A percentile compares a stretch with the other conserved stretches of the same genome.
phyloP scores from a whole-genome alignment of 2,888 invertebrate genomes.

The Melanophora roralis region DNA sequence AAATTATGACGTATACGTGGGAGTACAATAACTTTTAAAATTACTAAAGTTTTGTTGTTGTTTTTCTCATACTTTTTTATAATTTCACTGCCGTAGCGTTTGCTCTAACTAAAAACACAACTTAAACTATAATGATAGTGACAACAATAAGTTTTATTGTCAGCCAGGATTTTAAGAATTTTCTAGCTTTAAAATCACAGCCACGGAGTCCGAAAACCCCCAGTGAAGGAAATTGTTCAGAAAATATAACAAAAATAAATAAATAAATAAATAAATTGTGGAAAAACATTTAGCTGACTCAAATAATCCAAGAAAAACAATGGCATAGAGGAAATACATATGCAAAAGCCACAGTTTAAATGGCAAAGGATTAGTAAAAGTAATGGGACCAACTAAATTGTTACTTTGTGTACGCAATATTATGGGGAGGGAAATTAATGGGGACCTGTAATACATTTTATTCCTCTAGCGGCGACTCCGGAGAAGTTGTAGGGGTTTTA shows the following conservation, averaged over 20 bases:
- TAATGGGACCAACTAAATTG: neutral
- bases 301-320: conserved; percentile 31
- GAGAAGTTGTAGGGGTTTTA: too few species aligned
- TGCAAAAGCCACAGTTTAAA: conserved; percentile 25
- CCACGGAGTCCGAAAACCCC: neutral
- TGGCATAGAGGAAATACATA: conserved; percentile 18
- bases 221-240: neutral
- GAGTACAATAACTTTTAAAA: conserved; percentile 42
- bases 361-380: neutral
- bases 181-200: conserved; percentile 11
- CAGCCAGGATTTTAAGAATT: conserved; percentile 28
- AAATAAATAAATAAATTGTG: neutral
- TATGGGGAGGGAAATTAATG: too few species aligned
- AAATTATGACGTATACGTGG: conserved; percentile 61
- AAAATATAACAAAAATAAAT: neutral
- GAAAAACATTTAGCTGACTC: conserved; percentile 47
- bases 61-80: neutral
- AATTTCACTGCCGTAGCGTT: neutral
- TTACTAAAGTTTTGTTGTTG: neutral
- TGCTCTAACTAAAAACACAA: neutral
- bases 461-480: too few species aligned
- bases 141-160: conserved; percentile 11
- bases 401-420: neutral
- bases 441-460: too few species aligned
- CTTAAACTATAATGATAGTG: neutral